Evolutionary conservation across 2,797 vertebrate genomes (phyloP), one percentile per base, ranked within the genome.

Genomic region (Parauchenoglanis ngamensis): DNA sequence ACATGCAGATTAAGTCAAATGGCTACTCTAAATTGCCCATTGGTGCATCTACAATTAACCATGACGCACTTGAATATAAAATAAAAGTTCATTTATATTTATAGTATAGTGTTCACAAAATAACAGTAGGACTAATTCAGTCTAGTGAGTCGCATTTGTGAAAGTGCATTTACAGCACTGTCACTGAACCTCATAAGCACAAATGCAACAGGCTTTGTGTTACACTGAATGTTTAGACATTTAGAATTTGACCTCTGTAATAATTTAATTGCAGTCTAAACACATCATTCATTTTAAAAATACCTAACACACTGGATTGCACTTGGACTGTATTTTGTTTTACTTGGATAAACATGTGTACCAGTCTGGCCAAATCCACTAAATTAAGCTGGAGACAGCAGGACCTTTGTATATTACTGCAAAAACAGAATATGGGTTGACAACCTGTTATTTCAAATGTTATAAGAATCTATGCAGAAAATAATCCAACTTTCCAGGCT

Each of bases 391-490:
- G 25, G 7, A 68, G 28, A 23, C n/a, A 63, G 59, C 59, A 46
- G 59, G 4, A 54, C 81, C 61, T 83, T 63, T n/a, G 57, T 81
- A 17, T 46, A 81, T 63, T 12, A 54, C 61, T 52, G 17, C 40
- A 52, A 21, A 67, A 52, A 52, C 5, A 56, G 11, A 23, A 76
- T 46, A 10, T 65, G 56, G 68, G 68, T 52, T 25, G 80, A 83
- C 11, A 31, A 12, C 75, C 21, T 59, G 68, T 75, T 73, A 87
- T 72, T 81, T 67, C 12, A 52, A 61, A 75, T 25, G 65, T 72
- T 86, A 61, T 25, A 81, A 52, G 5, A 52, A 82, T 81, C 35
- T 52, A 19, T 25, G 19, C 21, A 67, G 80, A 75, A 87, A 87
- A 65, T 7, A 67, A 65, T 61, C 25, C 40, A 75, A 82, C 68